Evolutionary conservation across 2,797 vertebrate genomes (phyloP), one percentile per base, ranked within the genome.

Genomic region (Chanos chanos): DNA sequence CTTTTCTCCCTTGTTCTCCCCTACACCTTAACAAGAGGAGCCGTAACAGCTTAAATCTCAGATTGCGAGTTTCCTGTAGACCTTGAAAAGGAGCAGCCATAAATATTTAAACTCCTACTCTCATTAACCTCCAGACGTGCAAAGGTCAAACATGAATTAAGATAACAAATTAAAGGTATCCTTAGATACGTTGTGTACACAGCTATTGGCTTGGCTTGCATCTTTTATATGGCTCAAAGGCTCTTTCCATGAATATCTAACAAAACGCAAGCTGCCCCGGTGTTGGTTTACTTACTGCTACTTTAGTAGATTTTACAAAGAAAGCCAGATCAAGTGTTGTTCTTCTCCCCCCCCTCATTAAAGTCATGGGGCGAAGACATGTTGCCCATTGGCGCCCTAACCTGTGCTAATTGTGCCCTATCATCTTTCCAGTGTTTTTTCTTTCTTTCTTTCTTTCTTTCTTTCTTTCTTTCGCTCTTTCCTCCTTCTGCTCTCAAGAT

Each of bases 401-500:
- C 64, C 63, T 12, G 30, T 10, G 58, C 39, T 64, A 66, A 75
- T 72, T 61, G 70, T 65, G 64, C 52, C 63, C 54, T 61, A 68
- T 71, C 64, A 47, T 71, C 51, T 73, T 73, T 72, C 61, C 36
- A n/a, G 45, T 49, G 55, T 43, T 57, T 48, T n/a, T n/a, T 49
- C 51, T 43, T 41, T 33, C 44, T 50, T 55, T 30, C 48, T 48
- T 7, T 25, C 13, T 7, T 16, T 19, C 30, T 25, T 27, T 25
- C 15, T 51, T 34, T 49, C 51, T 43, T 41, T 33, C 44, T 50
- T 55, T 30, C 48, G 48, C 7, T 25, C 13, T 7, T 16, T 19
- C 30, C 25, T 27, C 25, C 15, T 51, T 34, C 37, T 28, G n/a
- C 9, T 55, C 22, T 49, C 13, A 41, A 48, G 44, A 68, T 16